Evolutionary conservation across 2,888 invertebrate species (phyloP).

Genomic region (Pachydiplax longipennis): DNA sequence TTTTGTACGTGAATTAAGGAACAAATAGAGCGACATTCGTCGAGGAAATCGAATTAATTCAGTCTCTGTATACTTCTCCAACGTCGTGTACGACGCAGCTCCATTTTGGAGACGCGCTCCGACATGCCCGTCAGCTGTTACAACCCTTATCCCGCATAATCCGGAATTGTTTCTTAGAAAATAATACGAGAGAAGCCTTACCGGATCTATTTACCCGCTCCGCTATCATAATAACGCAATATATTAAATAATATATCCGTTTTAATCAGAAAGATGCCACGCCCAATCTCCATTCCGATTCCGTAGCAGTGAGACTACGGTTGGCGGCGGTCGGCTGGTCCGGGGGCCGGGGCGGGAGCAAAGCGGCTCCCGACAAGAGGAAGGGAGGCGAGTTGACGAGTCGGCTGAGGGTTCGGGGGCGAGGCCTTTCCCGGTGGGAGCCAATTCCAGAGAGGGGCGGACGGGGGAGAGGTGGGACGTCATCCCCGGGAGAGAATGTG

Average conservation of each 20-base stretch:
- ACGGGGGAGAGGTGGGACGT: not conserved
- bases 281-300: slow-evolving; percentile 21
- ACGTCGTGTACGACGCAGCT: not conserved
- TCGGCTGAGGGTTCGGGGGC: not conserved
- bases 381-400: not conserved
- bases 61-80: not conserved
- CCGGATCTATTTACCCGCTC: not conserved
- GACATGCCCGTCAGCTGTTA: not conserved
- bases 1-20: too few species aligned
- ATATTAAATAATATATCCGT: not conserved
- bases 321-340: not conserved
- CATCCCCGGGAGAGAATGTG: not conserved
- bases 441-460: slow-evolving; percentile 1
- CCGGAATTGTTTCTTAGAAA: not conserved
- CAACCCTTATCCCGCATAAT: too few species aligned
- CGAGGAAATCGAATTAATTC: too few species aligned
- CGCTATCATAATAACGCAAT: not conserved
- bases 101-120: not conserved
- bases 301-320: not conserved
- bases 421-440: slow-evolving; percentile 1
- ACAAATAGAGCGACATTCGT: too few species aligned
- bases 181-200: not conserved
- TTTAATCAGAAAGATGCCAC: slow-evolving; percentile 24
- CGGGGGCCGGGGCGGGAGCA: not conserved
- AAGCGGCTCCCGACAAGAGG: not conserved